Percentiles rank a stretch among this genome's conserved stretches.
phyloP scores from a whole-genome alignment of 2,888 invertebrate species.

The Napeogenes sylphis region DNA sequence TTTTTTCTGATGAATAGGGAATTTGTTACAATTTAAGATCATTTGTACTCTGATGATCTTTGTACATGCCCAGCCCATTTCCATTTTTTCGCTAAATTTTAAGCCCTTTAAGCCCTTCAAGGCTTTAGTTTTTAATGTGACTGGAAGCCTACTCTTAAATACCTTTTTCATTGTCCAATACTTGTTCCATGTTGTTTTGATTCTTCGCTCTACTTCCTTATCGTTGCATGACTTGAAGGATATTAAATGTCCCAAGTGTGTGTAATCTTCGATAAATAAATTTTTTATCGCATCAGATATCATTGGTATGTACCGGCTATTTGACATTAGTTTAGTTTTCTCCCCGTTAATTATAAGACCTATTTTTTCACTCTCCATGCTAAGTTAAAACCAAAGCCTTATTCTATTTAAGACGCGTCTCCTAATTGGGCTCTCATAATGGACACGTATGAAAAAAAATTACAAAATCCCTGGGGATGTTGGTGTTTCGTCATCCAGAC shows the following conservation, averaged over 20 bases:
- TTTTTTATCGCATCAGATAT: neutral
- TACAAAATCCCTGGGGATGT: no score
- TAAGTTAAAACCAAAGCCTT: neutral
- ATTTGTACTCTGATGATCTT: no score
- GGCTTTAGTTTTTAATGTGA: neutral
- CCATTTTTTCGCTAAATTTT: no score
- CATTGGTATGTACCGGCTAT: constrained; percentile 6
- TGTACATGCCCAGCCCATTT: no score
- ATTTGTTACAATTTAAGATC: no score
- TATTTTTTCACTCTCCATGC: constrained; percentile 3
- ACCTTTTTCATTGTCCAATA: constrained; percentile 17
- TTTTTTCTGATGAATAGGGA: no score
- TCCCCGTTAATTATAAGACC: constrained; percentile 15
- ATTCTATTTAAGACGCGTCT: no score
- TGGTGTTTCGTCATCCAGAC: no score
- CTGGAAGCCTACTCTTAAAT: neutral
- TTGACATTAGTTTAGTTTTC: constrained; percentile 17
- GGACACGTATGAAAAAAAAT: no score
- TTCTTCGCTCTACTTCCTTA: constrained; percentile 20
- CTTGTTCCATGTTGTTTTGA: constrained; percentile 23
- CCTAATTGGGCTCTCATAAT: no score
- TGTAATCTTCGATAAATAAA: constrained; percentile 11
- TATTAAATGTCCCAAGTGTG: constrained; percentile 20
- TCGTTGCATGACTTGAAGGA: constrained; percentile 15
- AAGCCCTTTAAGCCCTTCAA: neutral